phyloP scores from a whole-genome alignment of 2,888 invertebrate genomes.

The Rhagonycha fulva region DNA sequence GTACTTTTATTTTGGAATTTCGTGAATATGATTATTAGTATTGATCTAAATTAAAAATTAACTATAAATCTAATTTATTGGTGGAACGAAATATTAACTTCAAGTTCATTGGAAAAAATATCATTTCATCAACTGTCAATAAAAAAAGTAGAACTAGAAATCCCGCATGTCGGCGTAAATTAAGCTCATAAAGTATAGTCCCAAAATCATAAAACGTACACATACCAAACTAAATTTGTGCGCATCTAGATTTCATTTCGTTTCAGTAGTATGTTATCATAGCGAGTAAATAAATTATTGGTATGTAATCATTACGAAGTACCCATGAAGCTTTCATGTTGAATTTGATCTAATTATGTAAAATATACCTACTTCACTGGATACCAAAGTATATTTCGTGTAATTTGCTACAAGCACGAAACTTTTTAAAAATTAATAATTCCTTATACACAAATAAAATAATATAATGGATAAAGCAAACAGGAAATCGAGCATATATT shows the following conservation, averaged over 20 bases:
- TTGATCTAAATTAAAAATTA: neutral
- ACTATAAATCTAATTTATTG: neutral
- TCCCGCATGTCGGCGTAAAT: conserved; percentile 23
- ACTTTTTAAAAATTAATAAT: neutral
- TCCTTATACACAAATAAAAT: neutral
- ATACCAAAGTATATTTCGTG: conserved; percentile 7
- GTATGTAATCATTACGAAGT: conserved; percentile 17
- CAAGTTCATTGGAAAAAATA: neutral
- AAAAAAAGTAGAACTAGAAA: conserved; percentile 20
- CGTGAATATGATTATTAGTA: neutral
- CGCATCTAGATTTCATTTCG: conserved; percentile 25
- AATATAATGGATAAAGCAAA: neutral
- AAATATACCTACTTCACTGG: conserved; percentile 16
- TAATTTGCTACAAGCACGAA: neutral
- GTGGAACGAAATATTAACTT: neutral
- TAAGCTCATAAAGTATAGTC: conserved; percentile 24
- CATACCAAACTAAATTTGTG: conserved; percentile 14
- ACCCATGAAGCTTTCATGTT: conserved; percentile 16
- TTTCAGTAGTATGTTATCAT: conserved; percentile 13
- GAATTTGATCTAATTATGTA: conserved; percentile 22
- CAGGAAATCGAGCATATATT: neutral
- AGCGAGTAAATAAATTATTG: conserved; percentile 27
- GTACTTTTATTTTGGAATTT: neutral
- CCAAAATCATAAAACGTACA: conserved; percentile 28
- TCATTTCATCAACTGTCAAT: conserved; percentile 3